phyloP scores from a whole-genome alignment of 2,797 vertebrate genomes.

The Megalops cyprinoides region DNA sequence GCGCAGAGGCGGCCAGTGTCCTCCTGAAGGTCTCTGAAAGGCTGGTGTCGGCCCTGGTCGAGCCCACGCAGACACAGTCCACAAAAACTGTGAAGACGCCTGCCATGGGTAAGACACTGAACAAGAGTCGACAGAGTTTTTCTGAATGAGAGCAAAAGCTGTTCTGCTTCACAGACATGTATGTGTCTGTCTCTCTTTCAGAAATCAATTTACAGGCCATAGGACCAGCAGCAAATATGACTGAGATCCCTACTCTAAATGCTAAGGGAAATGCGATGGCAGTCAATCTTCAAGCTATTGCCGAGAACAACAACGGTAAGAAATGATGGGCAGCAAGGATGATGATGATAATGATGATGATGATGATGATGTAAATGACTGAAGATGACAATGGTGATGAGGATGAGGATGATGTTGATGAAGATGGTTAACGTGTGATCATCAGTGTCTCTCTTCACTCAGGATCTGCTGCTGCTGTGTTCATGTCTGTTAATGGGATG shows the following conservation, averaged over 20 bases:
- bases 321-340: neutral
- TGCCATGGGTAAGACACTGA: constrained; percentile 51
- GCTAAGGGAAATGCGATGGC: constrained; percentile 52
- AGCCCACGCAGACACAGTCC: constrained; percentile 25
- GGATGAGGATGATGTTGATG: neutral
- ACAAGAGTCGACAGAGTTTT: neutral
- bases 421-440: neutral
- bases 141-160: neutral
- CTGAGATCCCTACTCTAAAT: constrained; percentile 13
- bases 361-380: neutral
- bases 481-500: constrained; percentile 59
- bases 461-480: constrained; percentile 61
- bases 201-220: constrained; percentile 46
- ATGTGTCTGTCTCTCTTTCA: constrained; percentile 22
- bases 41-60: constrained; percentile 48
- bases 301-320: constrained; percentile 56
- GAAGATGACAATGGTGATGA: neutral
- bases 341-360: neutral
- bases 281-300: constrained; percentile 50
- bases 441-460: neutral
- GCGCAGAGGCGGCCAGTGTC: constrained; percentile 43
- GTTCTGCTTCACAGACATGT: too few relatives aligned
- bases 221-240: constrained; percentile 15
- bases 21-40: constrained; percentile 57
- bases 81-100: constrained; percentile 38